These are phyloP conservation scores for Dufourea novaeangliae DNA, from an alignment of 1,140 invertebrate species.

Conservation along the genomic window DNA sequence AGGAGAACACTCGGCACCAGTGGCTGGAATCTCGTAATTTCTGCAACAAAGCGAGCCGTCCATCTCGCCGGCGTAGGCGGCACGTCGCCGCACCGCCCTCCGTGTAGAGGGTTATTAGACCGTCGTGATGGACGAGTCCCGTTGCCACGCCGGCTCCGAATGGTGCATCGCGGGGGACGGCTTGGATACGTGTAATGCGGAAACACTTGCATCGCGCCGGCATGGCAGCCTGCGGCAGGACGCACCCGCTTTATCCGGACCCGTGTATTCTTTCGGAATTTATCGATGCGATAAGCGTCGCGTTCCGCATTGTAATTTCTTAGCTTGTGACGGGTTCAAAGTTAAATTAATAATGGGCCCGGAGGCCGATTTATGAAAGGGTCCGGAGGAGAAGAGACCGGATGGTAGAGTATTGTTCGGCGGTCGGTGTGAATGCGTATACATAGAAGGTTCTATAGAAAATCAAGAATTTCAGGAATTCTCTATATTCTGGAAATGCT, in stretches of 20 bases:
- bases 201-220: slow-evolving; percentile 19
- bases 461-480: too few relatives aligned
- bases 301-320: not conserved
- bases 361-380: too few relatives aligned
- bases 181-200: not conserved
- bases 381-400: too few relatives aligned
- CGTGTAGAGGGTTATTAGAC: slow-evolving; percentile 69
- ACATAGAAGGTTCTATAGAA: too few relatives aligned
- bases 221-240: not conserved
- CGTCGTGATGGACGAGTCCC: slow-evolving; percentile 69
- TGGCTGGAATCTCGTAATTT: slow-evolving; percentile 71
- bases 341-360: not conserved
- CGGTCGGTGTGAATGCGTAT: too few relatives aligned
- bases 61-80: slow-evolving; percentile 58
- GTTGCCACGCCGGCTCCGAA: slow-evolving; percentile 19
- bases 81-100: slow-evolving; percentile 41
- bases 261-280: not conserved
- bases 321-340: too few relatives aligned
- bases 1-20: slow-evolving; percentile 23
- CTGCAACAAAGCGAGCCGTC: slow-evolving; percentile 72
- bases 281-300: not conserved
- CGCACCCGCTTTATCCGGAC: not conserved
- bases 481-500: too few relatives aligned
- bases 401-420: too few relatives aligned
- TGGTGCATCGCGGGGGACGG: slow-evolving; percentile 8